phyloP scores from a whole-genome alignment of 2,797 vertebrate genomes.

The Rhadinocentrus ornatus region DNA sequence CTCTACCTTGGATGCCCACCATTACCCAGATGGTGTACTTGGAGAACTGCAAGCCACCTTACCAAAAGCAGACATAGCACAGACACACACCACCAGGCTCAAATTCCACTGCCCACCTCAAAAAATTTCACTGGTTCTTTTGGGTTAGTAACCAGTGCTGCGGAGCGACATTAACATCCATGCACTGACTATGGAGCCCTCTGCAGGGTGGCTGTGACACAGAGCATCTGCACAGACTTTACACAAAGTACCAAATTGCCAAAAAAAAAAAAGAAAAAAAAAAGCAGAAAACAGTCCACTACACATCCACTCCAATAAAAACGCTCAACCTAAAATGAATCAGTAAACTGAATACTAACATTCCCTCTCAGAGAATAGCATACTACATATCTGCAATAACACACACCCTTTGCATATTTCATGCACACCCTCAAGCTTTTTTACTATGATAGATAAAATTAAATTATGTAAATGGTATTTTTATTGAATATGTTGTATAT shows the following conservation, averaged over 20 bases:
- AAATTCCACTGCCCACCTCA: slow-evolving; percentile 62
- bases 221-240: slow-evolving; percentile 34
- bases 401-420: slow-evolving; percentile 10
- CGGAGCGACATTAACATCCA: slow-evolving; percentile 38
- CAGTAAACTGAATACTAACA: slow-evolving; percentile 31
- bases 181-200: slow-evolving; percentile 69
- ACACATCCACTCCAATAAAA: slow-evolving; percentile 32
- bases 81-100: slow-evolving; percentile 48
- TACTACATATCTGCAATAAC: slow-evolving; percentile 9
- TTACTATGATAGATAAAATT: background rate
- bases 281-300: background rate
- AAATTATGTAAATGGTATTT: slow-evolving; percentile 18
- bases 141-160: slow-evolving; percentile 57
- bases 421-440: background rate
- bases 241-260: slow-evolving; percentile 43
- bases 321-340: slow-evolving; percentile 22
- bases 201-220: slow-evolving; percentile 56
- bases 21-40: slow-evolving; percentile 84
- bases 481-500: background rate
- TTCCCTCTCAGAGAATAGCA: slow-evolving; percentile 11
- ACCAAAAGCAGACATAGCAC: slow-evolving; percentile 66
- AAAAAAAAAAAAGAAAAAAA: background rate
- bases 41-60: slow-evolving; percentile 77
- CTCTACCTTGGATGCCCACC: slow-evolving; percentile 82
- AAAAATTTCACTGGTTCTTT: slow-evolving; percentile 60